A percentile compares a stretch with the other conserved stretches of the same genome.
phyloP scores from a whole-genome alignment of 2,888 invertebrate genomes.

The Alentia gelatinosa region DNA sequence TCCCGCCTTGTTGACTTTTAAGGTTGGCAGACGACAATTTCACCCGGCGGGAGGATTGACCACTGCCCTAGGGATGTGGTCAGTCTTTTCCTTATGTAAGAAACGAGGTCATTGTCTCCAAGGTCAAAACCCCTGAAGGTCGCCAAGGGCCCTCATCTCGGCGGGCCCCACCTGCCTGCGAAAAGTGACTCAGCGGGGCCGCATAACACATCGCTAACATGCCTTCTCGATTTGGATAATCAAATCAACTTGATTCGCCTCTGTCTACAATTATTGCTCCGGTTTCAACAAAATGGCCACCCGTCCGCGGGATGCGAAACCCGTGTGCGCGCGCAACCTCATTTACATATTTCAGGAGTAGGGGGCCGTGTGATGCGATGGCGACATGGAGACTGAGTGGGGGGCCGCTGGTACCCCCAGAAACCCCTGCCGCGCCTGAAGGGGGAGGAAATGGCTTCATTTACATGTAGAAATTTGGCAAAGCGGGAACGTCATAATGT shows the following conservation, averaged over 20 bases:
- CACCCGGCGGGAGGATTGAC: neutral
- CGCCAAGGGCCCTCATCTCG: neutral
- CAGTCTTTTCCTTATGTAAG: neutral
- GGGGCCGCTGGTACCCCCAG: neutral
- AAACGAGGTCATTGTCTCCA: neutral
- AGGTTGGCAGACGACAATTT: too few relatives aligned
- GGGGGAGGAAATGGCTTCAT: slow-evolving; percentile 37
- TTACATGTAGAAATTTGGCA: slow-evolving; percentile 8
- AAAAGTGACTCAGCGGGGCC: slow-evolving; percentile 45
- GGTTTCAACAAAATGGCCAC: neutral
- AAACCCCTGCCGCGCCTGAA: neutral
- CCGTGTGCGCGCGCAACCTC: neutral
- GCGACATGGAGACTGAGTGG: neutral
- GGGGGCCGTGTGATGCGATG: neutral
- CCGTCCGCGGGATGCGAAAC: neutral
- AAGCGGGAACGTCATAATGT: neutral
- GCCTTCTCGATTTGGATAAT: slow-evolving; percentile 50
- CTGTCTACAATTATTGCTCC: slow-evolving; percentile 7
- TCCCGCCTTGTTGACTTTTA: neutral
- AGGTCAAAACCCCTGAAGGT: neutral
- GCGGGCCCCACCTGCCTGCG: slow-evolving; percentile 11
- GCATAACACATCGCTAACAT: slow-evolving; percentile 39
- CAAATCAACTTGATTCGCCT: slow-evolving; percentile 42
- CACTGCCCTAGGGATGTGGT: neutral
- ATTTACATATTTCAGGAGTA: neutral